These are phyloP conservation scores for Hyposoter didymator DNA, from an alignment of 2,888 invertebrate species.

Conservation along the genomic window DNA sequence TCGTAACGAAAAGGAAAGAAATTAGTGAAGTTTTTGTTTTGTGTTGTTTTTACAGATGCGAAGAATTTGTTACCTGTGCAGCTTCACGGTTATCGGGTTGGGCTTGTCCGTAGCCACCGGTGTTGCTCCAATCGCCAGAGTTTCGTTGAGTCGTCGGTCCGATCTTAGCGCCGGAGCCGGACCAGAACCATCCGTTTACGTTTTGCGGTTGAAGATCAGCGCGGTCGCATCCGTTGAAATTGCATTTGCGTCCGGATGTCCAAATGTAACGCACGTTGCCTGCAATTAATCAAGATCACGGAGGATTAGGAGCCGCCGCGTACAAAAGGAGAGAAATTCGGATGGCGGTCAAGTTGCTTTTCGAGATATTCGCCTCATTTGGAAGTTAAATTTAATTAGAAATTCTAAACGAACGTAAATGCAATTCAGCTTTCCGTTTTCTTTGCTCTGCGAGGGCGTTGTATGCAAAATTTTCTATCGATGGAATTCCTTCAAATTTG, in stretches of 20 bases:
- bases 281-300: conserved; percentile 67
- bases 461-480: no score
- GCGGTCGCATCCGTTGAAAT: conserved; percentile 95
- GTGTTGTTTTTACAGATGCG: not conserved
- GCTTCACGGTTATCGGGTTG: conserved; percentile 97
- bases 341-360: not conserved
- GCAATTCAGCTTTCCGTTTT: not conserved
- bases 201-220: conserved; percentile 93
- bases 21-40: not conserved
- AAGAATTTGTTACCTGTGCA: conserved; percentile 87
- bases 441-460: no score
- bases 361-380: not conserved
- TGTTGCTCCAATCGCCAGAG: conserved; percentile 95
- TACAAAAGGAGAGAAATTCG: not conserved
- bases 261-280: conserved; percentile 90
- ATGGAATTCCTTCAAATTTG: no score
- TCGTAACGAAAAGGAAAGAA: not conserved
- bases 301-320: not conserved
- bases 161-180: conserved; percentile 95
- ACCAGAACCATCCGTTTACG: conserved; percentile 97
- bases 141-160: conserved; percentile 95
- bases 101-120: conserved; percentile 94
- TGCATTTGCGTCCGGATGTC: conserved; percentile 96
- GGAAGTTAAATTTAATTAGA: not conserved
- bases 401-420: not conserved